Percentiles rank a stretch among this genome's conserved stretches.
Conservation (phyloP, 2,113 vertebrate genomes). For the Monarcha castaneiventris region DNA sequence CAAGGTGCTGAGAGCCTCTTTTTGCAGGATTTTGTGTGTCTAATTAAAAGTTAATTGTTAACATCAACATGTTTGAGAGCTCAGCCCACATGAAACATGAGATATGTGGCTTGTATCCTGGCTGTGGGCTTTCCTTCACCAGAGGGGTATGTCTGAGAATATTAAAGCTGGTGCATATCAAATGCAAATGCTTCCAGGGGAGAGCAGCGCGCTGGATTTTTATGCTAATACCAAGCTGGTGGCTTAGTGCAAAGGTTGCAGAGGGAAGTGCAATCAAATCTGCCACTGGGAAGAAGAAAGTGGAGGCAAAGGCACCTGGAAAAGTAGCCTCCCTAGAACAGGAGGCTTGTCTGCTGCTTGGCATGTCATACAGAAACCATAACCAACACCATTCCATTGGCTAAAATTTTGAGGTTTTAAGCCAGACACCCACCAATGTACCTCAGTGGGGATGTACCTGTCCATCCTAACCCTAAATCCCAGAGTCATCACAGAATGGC, state of each 20-base stretch:
- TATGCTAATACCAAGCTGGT: neutral
- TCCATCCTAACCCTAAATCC: neutral
- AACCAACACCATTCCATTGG: neutral
- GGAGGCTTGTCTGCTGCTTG: neutral
- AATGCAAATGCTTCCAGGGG: neutral
- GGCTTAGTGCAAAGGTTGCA: neutral
- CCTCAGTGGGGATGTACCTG: neutral
- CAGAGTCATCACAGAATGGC: neutral
- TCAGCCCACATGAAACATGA: neutral
- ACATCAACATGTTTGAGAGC: neutral
- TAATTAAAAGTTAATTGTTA: neutral
- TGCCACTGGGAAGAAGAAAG: neutral
- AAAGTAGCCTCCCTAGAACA: neutral
- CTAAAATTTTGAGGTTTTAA: neutral
- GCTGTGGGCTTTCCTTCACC: neutral
- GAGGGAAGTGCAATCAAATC: neutral
- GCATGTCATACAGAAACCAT: neutral
- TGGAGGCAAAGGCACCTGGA: neutral
- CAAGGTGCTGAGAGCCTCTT: neutral
- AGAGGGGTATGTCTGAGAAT: too few species aligned
- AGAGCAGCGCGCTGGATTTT: neutral
- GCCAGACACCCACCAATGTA: rapidly evolving
- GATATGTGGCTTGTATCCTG: rapidly evolving
- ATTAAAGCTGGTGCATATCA: neutral
- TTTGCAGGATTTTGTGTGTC: neutral